Evolutionary conservation across 1,140 invertebrate species (phyloP).

Genomic region (Drosophila takahashii): DNA sequence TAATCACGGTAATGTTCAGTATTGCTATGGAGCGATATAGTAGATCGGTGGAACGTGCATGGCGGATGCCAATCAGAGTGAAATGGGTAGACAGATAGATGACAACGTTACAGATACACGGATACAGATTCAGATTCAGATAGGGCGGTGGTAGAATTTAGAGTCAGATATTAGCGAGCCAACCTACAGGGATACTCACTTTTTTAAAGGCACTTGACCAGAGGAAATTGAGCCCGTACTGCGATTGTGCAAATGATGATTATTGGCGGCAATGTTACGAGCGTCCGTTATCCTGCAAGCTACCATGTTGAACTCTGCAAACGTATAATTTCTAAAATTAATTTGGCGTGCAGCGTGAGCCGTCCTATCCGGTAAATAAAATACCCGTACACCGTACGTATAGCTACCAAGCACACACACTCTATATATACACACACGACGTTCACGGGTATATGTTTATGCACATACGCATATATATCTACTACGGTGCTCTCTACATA

Average conservation of each 20-base stretch:
- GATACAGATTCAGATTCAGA: constrained; percentile 13
- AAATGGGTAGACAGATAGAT: constrained; percentile 44
- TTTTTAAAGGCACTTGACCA: constrained; percentile 99
- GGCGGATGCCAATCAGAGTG: constrained; percentile 60
- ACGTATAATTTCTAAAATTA: constrained; percentile 89
- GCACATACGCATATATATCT: constrained; percentile 23
- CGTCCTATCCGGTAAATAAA: constrained; percentile 83
- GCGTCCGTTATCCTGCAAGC: constrained; percentile 96
- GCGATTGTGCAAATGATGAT: constrained; percentile 85
- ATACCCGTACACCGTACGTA: constrained; percentile 54
- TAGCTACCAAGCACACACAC: constrained; percentile 68
- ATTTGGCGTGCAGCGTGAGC: constrained; percentile 85
- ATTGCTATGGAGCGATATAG: constrained; percentile 78
- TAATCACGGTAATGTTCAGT: constrained; percentile 89
- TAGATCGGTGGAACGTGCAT: constrained; percentile 47
- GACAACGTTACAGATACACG: constrained; percentile 9
- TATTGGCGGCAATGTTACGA: constrained; percentile 92
- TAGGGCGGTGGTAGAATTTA: constrained; percentile 3
- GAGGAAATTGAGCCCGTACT: constrained; percentile 87
- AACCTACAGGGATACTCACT: constrained; percentile 89
- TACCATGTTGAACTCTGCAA: constrained; percentile 98
- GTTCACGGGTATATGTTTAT: constrained; percentile 41
- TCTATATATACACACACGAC: constrained; percentile 52
- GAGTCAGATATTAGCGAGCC: not conserved
- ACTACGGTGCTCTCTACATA: constrained; percentile 61